Evolutionary conservation across 1,140 invertebrate genomes (phyloP), one percentile per base, ranked within the genome.

Genomic region (Macrosteles quadrilineatus): DNA sequence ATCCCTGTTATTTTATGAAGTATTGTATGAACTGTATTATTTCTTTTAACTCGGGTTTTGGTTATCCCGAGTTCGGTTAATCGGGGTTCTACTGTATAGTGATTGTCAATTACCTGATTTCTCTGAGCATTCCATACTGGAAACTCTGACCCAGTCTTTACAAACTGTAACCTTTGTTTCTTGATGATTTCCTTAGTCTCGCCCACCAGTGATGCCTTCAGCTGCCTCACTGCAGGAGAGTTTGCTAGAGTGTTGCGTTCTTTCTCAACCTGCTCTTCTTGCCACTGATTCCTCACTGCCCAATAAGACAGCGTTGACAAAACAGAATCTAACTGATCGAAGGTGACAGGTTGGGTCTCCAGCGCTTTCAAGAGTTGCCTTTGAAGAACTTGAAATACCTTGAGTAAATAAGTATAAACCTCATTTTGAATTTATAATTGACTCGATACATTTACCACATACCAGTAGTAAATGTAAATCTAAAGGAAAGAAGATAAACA

Each of bases 221-320:
- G 36, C 40, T 43, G 32, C 36, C 31, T 66, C 2, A 66, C 27
- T 1, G 63, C 32, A n/a, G 63, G 63, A 6, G 40, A 66, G 23
- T 2, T 66, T 17, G 63, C 32, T 1, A 66, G 32, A 12, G 36
- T 66, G 32, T 66, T 12, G 9, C 63, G n/a, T 25, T 66, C 63
- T 17, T 31, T 27, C 32, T 66, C 36, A 4, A 14, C 23, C 32
- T 43, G 32, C 23, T 66, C 63, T 66, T 66, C 63, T 45, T 66
- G 63, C 63, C 63, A 66, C 17, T 66, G 63, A 19, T 66, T 43
- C 21, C 63, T 66, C 32, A 66, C 63, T 45, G 63, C 23, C 23
- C n/a, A 66, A 17, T 66, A 66, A 1, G 63, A 43, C 2, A 66
- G 63, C 43, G 32, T 23, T 19, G 25, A 17, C 40, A 66, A 45